Base-by-base conservation (phyloP, 2,797 vertebrate genomes). In the Buphagus erythrorhynchus region DNA sequence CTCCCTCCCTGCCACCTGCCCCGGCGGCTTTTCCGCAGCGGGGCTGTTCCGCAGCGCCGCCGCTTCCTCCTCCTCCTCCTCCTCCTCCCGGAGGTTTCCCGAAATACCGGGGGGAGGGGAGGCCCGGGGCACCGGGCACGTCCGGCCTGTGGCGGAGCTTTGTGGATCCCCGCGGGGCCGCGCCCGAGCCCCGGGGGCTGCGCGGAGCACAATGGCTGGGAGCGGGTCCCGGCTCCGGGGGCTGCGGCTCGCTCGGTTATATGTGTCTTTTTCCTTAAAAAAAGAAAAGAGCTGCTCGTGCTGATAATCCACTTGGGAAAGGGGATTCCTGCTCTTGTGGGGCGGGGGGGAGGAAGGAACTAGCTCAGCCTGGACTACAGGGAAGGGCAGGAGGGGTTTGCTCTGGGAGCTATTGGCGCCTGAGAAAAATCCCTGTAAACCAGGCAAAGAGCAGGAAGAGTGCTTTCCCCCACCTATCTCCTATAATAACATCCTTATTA, bases 21-120 rank as follows among this genome's bases (percentile, higher is more conserved):
- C 86, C 74, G 88, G 77, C 49, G 68, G 87, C 62, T 78, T 90
- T 78, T 91, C 90, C 76, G 84, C 80, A 88, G 74, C 86, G 69
- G 75, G 90, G 72, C 49, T 72, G 84, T 71, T 85, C 93, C 46
- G 88, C 77, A 85, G 84, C 88, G 79, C 82, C 81, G 61, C 86
- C 75, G 69, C 86, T 69, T 73, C 85, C 90, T 69, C 68, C 68
- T 67, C 5, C 57, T 82, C 40, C 87, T 86, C 58, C 66, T 88
- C 68, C 77, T 76, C 78, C 78, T 85, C 68, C 80, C 45, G 85
- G 95, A 79, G 91, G 54, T 84, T 97, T 96, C 97, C 96, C 95
- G 95, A 95, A 97, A 95, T 95, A 84, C 54, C 43, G 89, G 77
- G 78, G 73, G 90, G 81, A 55, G 63, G 80, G 87, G 67, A 86